phyloP scores from a whole-genome alignment of 2,888 invertebrate genomes.

The Herminia tarsipennalis region DNA sequence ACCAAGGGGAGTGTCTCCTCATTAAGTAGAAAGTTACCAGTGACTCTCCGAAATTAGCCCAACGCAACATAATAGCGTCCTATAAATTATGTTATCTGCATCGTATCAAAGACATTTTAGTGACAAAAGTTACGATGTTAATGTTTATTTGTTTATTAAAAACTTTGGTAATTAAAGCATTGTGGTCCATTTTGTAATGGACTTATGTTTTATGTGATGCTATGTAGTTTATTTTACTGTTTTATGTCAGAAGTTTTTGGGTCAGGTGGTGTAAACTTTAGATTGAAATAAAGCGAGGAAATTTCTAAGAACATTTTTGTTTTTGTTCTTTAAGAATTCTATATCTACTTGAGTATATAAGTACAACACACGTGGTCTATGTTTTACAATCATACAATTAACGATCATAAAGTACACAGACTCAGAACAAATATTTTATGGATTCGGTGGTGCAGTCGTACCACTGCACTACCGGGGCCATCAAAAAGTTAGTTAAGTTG shows the following conservation, averaged over 20 bases:
- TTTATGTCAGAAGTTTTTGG: conserved; percentile 13
- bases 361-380: too few relatives aligned
- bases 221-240: conserved; percentile 18
- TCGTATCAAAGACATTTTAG: conserved; percentile 38
- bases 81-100: conserved; percentile 41
- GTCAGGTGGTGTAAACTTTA: neutral
- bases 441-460: too few relatives aligned
- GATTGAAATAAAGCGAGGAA: neutral
- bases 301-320: neutral
- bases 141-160: conserved; percentile 39
- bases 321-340: neutral
- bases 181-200: conserved; percentile 29
- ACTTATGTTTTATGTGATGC: conserved; percentile 33
- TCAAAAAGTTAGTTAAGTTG: too few relatives aligned
- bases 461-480: too few relatives aligned
- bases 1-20: conserved; percentile 44
- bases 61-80: conserved; percentile 46
- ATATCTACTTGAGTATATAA: too few relatives aligned
- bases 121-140: conserved; percentile 43
- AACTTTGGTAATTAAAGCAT: conserved; percentile 40
- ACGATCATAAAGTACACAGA: too few relatives aligned
- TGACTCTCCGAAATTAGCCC: conserved; percentile 51
- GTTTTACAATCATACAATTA: too few relatives aligned
- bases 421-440: too few relatives aligned
- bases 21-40: conserved; percentile 64